Evolutionary conservation across 1,140 invertebrate species (phyloP).

Genomic region (Danaus melanippus): DNA sequence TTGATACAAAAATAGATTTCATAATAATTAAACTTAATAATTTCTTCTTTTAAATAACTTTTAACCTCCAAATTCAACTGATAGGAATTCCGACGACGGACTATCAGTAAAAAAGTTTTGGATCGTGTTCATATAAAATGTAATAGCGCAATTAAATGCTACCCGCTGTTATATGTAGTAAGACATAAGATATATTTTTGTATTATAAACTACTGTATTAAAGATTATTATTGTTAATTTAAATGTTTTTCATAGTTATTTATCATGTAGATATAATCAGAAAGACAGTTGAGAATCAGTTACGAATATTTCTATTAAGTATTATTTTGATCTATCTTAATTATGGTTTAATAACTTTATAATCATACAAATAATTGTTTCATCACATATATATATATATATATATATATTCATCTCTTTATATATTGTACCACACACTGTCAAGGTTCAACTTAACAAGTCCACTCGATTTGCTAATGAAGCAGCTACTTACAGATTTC

Average conservation of each 20-base stretch:
- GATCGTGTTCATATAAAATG: slow-evolving; percentile 8
- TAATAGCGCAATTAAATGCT: slow-evolving; percentile 11
- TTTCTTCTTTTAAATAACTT: background rate
- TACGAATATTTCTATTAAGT: background rate
- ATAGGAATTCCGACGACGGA: slow-evolving; percentile 1
- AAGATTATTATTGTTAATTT: background rate
- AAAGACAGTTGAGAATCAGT: no score
- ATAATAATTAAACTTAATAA: slow-evolving; percentile 1
- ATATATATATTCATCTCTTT: background rate
- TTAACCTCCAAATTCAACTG: background rate
- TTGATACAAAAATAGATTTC: background rate
- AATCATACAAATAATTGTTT: background rate
- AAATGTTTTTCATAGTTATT: no score
- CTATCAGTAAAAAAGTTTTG: slow-evolving; percentile 2
- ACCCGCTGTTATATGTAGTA: slow-evolving; percentile 1
- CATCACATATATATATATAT: background rate
- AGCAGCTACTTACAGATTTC: slow-evolving; percentile 16
- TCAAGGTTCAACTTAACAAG: slow-evolving; percentile 18
- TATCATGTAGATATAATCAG: no score
- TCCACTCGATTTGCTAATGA: slow-evolving; percentile 17
- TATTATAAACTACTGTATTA: background rate
- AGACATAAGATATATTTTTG: slow-evolving; percentile 4
- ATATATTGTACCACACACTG: slow-evolving; percentile 9
- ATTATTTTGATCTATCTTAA: background rate
- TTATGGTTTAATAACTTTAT: no score